Conservation (phyloP, 92 coral and sea anemone genomes). For the Epizoanthus rinbou region DNA sequence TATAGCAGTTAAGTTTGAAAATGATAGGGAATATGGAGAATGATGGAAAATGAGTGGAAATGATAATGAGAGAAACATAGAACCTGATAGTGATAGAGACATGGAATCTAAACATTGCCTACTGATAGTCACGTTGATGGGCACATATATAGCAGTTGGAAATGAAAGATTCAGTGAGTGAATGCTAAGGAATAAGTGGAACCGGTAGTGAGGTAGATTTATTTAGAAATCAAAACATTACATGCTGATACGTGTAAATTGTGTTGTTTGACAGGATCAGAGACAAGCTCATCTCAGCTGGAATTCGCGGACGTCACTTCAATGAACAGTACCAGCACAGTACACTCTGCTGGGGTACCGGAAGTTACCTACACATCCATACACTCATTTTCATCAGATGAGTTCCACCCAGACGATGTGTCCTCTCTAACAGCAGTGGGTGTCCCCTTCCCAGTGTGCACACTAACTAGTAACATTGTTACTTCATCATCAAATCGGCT, state of each 20-base stretch:
- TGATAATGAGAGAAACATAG: too few relatives aligned
- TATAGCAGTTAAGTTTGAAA: too few relatives aligned
- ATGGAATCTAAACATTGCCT: too few relatives aligned
- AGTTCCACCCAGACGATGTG: constrained; percentile 84
- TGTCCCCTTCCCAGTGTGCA: constrained; percentile 67
- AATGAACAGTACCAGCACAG: constrained; percentile 53
- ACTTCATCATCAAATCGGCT: constrained; percentile 77
- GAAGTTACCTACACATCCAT: constrained; percentile 88
- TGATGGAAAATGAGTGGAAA: too few relatives aligned
- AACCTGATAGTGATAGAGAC: too few relatives aligned
- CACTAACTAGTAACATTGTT: constrained; percentile 68
- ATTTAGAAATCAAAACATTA: constrained; percentile 23
- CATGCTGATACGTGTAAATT: constrained; percentile 11
- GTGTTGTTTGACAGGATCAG: constrained; percentile 23
- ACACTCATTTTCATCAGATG: constrained; percentile 78
- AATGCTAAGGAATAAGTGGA: too few relatives aligned
- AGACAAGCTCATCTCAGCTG: constrained; percentile 48
- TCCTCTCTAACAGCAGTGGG: constrained; percentile 79
- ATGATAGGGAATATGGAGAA: too few relatives aligned
- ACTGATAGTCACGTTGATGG: too few relatives aligned
- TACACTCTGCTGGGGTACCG: constrained; percentile 67
- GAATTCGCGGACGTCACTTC: constrained; percentile 56
- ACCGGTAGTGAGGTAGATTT: too few relatives aligned
- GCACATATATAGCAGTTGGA: too few relatives aligned
- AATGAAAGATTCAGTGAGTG: too few relatives aligned